phyloP scores from a whole-genome alignment of 2,888 invertebrate genomes.

The Andrena marginata region DNA sequence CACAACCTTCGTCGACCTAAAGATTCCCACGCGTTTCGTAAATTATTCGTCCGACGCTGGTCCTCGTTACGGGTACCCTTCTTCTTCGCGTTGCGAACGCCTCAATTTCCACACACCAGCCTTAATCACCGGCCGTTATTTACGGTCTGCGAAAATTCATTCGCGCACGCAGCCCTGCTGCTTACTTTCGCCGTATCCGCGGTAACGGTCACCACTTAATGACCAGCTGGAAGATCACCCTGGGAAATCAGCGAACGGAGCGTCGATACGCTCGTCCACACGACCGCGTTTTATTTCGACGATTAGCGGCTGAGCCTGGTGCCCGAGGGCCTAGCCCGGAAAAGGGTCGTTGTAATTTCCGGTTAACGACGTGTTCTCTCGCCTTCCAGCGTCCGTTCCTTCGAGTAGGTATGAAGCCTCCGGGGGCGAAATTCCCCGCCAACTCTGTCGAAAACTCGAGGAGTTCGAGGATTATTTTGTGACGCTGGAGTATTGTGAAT shows the following conservation, averaged over 20 bases:
- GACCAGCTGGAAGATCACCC: conserved; percentile 65
- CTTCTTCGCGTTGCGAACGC: not conserved
- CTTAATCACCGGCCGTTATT: conserved; percentile 28
- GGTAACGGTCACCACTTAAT: conserved; percentile 59
- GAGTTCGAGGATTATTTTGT: not conserved
- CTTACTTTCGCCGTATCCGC: conserved; percentile 21
- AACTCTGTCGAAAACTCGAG: not conserved
- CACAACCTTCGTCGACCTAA: not conserved
- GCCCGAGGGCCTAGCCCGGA: conserved; percentile 5
- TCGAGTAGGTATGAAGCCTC: not conserved
- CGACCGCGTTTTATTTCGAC: conserved; percentile 61
- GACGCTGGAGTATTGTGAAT: too few species aligned
- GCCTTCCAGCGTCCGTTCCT: not conserved
- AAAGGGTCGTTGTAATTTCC: conserved; percentile 62
- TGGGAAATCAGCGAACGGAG: conserved; percentile 66
- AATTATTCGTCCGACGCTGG: conserved; percentile 28
- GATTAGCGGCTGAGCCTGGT: conserved; percentile 48
- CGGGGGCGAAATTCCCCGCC: not conserved
- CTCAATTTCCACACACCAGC: conserved; percentile 6
- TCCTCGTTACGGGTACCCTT: not conserved
- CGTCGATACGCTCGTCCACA: conserved; percentile 32
- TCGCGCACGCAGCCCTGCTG: not conserved
- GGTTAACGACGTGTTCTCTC: conserved; percentile 50
- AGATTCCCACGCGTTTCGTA: conserved; percentile 15
- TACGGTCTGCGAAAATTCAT: conserved; percentile 29